Percentiles rank a stretch among this genome's conserved stretches.
Conservation (phyloP, 2,113 vertebrate species). For the Oncorhynchus clarkii region DNA sequence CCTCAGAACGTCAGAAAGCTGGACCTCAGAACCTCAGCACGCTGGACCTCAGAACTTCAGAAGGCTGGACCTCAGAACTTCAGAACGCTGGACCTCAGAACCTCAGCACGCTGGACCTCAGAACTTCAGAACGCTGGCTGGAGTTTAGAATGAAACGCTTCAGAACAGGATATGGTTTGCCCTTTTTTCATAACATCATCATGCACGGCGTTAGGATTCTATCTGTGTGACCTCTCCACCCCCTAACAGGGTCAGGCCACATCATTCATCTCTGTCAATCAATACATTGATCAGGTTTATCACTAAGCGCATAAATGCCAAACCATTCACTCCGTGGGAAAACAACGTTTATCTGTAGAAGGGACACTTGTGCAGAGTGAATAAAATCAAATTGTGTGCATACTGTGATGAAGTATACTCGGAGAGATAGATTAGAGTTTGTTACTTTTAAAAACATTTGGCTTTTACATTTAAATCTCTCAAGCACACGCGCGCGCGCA, state of each 20-base stretch:
- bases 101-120: neutral
- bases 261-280: slow-evolving; percentile 81
- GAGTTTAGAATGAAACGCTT: neutral
- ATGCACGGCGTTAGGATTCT: slow-evolving; percentile 45
- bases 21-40: neutral
- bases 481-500: slow-evolving; percentile 5
- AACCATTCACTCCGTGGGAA: slow-evolving; percentile 73
- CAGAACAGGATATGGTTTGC: neutral
- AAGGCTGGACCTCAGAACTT: neutral
- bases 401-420: neutral
- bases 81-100: neutral
- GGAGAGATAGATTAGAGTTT: no score
- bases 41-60: neutral
- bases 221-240: slow-evolving; percentile 64
- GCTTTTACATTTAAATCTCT: neutral
- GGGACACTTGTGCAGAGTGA: slow-evolving; percentile 24
- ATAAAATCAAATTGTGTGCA: slow-evolving; percentile 4
- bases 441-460: no score
- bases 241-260: slow-evolving; percentile 42
- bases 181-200: neutral
- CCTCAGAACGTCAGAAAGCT: neutral
- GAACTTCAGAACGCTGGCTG: neutral
- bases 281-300: slow-evolving; percentile 79
- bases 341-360: slow-evolving; percentile 63
- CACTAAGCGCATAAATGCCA: slow-evolving; percentile 74